Percentiles rank a stretch among this genome's conserved stretches.
These are phyloP conservation scores for Phycodurus eques DNA, from an alignment of 2,113 vertebrate genomes.

Conservation along the genomic window DNA sequence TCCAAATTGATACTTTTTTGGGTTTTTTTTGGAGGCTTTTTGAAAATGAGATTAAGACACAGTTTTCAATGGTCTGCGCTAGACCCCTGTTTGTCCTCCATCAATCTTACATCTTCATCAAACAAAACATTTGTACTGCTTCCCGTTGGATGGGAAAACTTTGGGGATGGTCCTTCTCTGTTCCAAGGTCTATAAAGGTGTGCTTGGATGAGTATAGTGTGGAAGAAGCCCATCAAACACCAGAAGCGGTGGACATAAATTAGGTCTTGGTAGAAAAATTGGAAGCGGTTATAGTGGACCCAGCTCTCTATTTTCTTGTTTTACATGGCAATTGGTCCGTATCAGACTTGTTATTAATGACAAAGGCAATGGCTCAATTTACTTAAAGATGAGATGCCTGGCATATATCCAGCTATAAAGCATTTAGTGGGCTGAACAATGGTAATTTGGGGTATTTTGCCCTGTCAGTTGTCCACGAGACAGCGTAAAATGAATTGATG, in stretches of 20 bases:
- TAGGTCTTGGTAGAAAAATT: neutral
- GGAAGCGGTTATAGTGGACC: neutral
- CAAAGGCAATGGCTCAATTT: neutral
- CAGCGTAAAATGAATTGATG: conserved; percentile 55
- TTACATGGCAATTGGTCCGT: neutral
- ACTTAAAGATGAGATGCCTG: conserved; percentile 69
- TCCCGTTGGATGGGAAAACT: neutral
- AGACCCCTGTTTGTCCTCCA: too few relatives aligned
- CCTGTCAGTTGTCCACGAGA: conserved; percentile 37
- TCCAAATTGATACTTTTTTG: too few relatives aligned
- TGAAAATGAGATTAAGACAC: too few relatives aligned
- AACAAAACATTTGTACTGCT: neutral
- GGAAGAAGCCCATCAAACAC: too few relatives aligned
- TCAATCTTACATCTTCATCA: neutral
- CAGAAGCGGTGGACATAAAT: too few relatives aligned
- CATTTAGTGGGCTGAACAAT: conserved; percentile 65
- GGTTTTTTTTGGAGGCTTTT: too few relatives aligned
- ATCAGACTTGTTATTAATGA: neutral
- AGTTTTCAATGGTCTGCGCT: too few relatives aligned
- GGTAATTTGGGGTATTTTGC: conserved; percentile 79
- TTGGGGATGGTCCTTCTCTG: neutral
- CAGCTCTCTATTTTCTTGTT: neutral
- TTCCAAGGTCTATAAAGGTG: too few relatives aligned
- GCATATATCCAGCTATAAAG: conserved; percentile 69
- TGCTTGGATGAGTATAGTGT: too few relatives aligned